A percentile compares a stretch with the other conserved stretches of the same genome.
phyloP scores from a whole-genome alignment of 2,113 vertebrate species.

The Alces alces region DNA sequence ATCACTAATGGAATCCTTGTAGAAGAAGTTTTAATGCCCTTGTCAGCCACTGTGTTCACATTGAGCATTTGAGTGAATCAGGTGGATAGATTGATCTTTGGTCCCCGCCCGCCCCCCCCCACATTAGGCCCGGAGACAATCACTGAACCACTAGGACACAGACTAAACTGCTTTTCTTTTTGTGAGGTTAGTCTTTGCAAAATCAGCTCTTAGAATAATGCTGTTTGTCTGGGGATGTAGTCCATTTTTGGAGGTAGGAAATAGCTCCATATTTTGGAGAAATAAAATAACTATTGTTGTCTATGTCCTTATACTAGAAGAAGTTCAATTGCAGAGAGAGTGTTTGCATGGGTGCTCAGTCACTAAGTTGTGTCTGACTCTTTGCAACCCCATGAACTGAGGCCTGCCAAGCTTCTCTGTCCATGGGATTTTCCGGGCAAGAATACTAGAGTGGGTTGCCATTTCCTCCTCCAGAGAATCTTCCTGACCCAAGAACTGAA shows the following conservation, averaged over 20 bases:
- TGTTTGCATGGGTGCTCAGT: background rate
- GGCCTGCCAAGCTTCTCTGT: background rate
- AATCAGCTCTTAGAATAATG: background rate
- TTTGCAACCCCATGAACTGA: background rate
- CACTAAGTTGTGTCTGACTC: background rate
- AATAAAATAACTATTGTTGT: background rate
- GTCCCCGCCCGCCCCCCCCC: background rate
- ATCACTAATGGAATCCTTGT: background rate
- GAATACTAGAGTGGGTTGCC: background rate
- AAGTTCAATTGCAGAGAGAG: background rate
- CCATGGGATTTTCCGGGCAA: background rate
- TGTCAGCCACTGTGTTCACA: background rate
- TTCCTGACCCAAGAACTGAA: background rate
- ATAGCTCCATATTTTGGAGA: background rate
- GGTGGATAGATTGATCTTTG: background rate
- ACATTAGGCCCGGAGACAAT: background rate
- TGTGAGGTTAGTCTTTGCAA: background rate
- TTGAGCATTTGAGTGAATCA: background rate
- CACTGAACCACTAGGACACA: background rate
- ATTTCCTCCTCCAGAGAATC: background rate
- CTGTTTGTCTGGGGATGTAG: background rate
- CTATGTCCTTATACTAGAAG: background rate
- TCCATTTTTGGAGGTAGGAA: background rate
- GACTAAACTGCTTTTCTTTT: background rate
- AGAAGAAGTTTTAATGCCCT: background rate